phyloP scores from a whole-genome alignment of 2,888 invertebrate species.

The Dryomyza anilis region DNA sequence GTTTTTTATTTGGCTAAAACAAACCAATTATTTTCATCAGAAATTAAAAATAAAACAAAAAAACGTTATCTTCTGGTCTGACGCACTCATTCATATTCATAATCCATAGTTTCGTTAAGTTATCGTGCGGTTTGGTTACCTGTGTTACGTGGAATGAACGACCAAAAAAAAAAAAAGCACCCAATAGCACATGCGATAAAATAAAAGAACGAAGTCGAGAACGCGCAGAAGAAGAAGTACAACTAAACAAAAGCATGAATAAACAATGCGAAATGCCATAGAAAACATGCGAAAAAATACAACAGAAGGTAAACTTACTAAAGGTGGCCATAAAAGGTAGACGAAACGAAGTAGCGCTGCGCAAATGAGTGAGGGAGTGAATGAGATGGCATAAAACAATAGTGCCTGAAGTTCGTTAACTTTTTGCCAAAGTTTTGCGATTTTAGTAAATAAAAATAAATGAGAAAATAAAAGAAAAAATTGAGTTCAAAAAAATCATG shows the following conservation, averaged over 20 bases:
- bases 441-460: neutral
- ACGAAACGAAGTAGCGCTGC: slow-evolving; percentile 23
- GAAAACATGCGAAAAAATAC: neutral
- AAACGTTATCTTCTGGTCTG: neutral
- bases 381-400: too few relatives aligned
- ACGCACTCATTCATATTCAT: slow-evolving; percentile 17
- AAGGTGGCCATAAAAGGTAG: slow-evolving; percentile 1
- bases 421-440: neutral
- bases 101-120: slow-evolving; percentile 9
- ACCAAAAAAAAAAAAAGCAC: neutral
- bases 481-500: neutral
- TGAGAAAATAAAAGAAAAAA: neutral
- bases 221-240: neutral
- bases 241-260: neutral
- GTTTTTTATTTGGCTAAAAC: too few relatives aligned
- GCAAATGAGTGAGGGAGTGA: slow-evolving; percentile 8
- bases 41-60: too few relatives aligned
- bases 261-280: neutral
- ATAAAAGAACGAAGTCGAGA: neutral
- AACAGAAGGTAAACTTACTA: neutral
- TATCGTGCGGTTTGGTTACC: neutral
- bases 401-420: neutral
- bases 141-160: neutral
- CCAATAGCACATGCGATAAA: neutral
- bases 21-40: too few relatives aligned